These are phyloP conservation scores for Pomatostomus ruficeps DNA, from an alignment of 2,113 vertebrate genomes.

Conservation along the genomic window DNA sequence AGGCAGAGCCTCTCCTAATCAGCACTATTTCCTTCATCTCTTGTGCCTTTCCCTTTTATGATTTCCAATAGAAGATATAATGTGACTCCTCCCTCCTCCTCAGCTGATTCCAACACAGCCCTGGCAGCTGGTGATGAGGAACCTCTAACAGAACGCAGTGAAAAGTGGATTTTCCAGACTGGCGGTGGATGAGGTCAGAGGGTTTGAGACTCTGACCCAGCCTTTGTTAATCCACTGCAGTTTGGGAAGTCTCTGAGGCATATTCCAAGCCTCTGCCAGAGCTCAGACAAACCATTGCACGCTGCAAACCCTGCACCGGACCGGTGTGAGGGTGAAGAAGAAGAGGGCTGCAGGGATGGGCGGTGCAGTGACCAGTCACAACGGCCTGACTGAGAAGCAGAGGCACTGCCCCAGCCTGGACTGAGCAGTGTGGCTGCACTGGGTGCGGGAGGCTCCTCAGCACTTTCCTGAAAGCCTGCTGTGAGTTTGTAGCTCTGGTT, in stretches of 20 bases:
- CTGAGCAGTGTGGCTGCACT: accelerated
- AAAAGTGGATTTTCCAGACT: background rate
- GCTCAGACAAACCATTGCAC: background rate
- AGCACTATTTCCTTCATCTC: background rate
- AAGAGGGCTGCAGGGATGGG: background rate
- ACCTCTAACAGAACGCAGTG: accelerated
- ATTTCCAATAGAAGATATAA: background rate
- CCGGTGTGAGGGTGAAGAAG: background rate
- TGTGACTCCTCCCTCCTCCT: background rate
- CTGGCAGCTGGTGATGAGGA: background rate
- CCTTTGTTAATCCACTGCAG: background rate
- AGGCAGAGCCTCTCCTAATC: background rate
- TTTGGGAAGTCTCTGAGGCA: background rate
- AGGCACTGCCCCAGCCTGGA: background rate
- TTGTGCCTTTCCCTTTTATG: background rate
- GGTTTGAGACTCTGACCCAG: background rate
- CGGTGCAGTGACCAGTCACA: accelerated
- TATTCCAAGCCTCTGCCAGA: background rate
- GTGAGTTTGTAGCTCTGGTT: background rate
- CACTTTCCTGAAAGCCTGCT: accelerated
- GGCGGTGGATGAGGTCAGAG: background rate
- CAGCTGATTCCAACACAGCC: background rate
- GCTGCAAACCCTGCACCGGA: background rate
- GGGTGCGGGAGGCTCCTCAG: background rate
- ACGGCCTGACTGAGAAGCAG: background rate